These are phyloP conservation scores for Lonchura striata DNA, from an alignment of 2,113 vertebrate species.

Conservation along the genomic window DNA sequence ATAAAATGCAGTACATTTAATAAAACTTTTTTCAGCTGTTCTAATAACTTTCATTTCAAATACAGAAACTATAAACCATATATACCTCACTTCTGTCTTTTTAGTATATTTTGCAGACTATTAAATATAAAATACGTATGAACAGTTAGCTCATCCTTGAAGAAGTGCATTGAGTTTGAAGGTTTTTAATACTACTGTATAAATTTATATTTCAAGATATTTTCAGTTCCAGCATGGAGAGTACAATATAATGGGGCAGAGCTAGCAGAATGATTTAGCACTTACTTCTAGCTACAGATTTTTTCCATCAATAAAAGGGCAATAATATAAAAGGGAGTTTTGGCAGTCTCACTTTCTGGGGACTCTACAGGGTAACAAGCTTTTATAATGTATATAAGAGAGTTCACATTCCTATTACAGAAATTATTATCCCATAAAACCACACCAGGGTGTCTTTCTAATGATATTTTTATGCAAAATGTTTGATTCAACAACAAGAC, in stretches of 20 bases:
- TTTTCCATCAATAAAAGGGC: conserved; percentile 35
- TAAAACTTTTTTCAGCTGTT: background rate
- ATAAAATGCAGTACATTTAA: conserved; percentile 40
- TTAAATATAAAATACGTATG: conserved; percentile 12
- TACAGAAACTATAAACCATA: background rate
- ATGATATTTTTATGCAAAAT: conserved; percentile 45
- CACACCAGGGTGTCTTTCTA: background rate
- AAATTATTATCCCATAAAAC: conserved; percentile 29
- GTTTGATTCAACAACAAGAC: conserved; percentile 34
- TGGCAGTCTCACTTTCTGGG: background rate
- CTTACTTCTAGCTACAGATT: background rate
- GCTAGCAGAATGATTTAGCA: conserved; percentile 60
- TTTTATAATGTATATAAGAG: background rate
- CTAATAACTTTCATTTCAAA: conserved; percentile 22
- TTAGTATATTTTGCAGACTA: background rate
- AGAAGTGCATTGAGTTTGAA: conserved; percentile 55
- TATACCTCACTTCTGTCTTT: background rate
- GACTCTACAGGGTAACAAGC: background rate
- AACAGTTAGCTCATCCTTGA: conserved; percentile 60
- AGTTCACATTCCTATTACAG: background rate
- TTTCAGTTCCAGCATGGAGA: conserved; percentile 41
- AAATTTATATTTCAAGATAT: conserved; percentile 58
- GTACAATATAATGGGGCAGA: conserved; percentile 55
- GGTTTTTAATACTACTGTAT: conserved; percentile 48
- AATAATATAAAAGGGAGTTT: background rate